Evolutionary conservation across 2,888 invertebrate species (phyloP).

Genomic region (Gastracanthus pulcherrimus): DNA sequence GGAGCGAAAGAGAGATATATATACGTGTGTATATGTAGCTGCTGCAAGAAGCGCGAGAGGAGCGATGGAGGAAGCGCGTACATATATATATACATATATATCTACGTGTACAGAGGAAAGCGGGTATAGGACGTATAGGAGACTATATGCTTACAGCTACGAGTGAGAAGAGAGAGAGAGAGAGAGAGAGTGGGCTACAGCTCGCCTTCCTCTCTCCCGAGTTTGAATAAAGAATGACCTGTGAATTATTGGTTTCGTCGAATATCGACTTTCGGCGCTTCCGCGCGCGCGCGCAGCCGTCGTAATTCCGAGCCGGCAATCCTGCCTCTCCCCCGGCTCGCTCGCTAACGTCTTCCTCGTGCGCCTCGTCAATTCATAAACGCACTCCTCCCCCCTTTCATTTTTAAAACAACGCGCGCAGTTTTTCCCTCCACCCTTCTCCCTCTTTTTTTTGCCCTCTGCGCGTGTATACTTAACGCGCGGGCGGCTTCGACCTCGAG

Average conservation of each 20-base stretch:
- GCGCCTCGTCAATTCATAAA: slow-evolving; percentile 42
- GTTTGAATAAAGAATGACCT: slow-evolving; percentile 63
- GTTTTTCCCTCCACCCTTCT: not conserved
- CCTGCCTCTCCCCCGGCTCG: not conserved
- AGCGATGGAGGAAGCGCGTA: too few relatives aligned
- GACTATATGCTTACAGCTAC: too few relatives aligned
- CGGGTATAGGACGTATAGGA: too few relatives aligned
- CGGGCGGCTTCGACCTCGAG: not conserved
- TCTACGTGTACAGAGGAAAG: too few relatives aligned
- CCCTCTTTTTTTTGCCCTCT: not conserved
- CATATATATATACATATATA: too few relatives aligned
- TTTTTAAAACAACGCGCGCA: slow-evolving; percentile 21
- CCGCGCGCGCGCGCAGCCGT: too few relatives aligned
- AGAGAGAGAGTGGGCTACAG: slow-evolving; percentile 16
- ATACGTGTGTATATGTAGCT: too few relatives aligned
- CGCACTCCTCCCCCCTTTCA: slow-evolving; percentile 52
- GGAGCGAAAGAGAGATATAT: too few relatives aligned
- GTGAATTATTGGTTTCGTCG: slow-evolving; percentile 63
- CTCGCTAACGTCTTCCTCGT: slow-evolving; percentile 34
- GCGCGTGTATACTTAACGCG: not conserved
- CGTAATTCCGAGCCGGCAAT: slow-evolving; percentile 31
- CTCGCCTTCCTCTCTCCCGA: not conserved
- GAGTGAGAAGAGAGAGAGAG: not conserved
- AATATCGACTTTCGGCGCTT: slow-evolving; percentile 61
- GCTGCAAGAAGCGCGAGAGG: not conserved